These are phyloP conservation scores for Bos taurus DNA, from an alignment of 2,113 vertebrate genomes.

Conservation along the genomic window ARS-UCD2.0 NC_037328.1:21222001-21222500, in stretches of 20 bases:
- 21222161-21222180: neutral
- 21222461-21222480: neutral
- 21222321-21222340: neutral
- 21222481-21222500: neutral
- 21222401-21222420: neutral
- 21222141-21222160: neutral
- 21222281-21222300: neutral
- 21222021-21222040: neutral
- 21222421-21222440: neutral
- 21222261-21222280: neutral
- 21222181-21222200: neutral
- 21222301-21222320: neutral
- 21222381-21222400: neutral
- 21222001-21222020: neutral
- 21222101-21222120: neutral
- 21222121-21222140: neutral
- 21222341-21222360: neutral
- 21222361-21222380: neutral
- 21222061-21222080: neutral
- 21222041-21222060: neutral
- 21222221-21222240: neutral
- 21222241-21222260: neutral
- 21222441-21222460: neutral
- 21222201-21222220: neutral
- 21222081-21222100: neutral